Base-by-base conservation (phyloP, 2,888 invertebrate species). In the Blera fallax region DNA sequence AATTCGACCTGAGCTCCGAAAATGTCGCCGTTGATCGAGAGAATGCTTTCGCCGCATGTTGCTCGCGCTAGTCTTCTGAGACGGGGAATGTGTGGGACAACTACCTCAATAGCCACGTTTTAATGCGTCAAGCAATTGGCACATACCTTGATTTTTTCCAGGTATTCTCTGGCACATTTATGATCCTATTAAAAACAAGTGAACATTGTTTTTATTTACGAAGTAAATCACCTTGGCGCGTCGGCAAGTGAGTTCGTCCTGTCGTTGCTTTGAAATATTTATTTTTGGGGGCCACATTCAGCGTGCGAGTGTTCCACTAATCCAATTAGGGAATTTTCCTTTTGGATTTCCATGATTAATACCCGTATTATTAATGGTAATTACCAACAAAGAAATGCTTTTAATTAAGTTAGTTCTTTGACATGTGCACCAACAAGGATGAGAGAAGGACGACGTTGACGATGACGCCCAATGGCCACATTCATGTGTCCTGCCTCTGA, bases 401-500 rank as follows among this genome's bases (percentile, higher is more conserved):
- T 72, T 79, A 79, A 79, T 79, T 79, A 72, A 79, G 64, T 79
- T 58, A 64, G 72, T 72, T 72, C 54, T 79, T 79, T 78, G 79
- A 79, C 79, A 58, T 72, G 79, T 79, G 70, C 65, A 50, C 56
- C 40, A 10, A 27, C 18, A 18, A 27, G 43, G n/a, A 24, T 45
- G 27, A 32, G 5, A 27, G 14, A 18, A 27, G 43, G n/a, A 24
- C 54, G 27, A 32, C 16, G 29, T 2, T n/a, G n/a, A 18, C 10
- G 10, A 50, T 16, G 18, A 18, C n/a, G 60, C 48, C 48, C 18
- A 40, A 29, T 29, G 37, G 60, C 7, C 69, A 56, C 29, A 43
- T n/a, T 40, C 14, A 32, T 32, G 24, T 14, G 5, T n/a, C 21
- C 27, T 5, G 50, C 24, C 18, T 62, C n/a, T 24, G 52, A 65